Conservation (phyloP, 2,113 vertebrate species). For the Tautogolabrus adspersus region DNA sequence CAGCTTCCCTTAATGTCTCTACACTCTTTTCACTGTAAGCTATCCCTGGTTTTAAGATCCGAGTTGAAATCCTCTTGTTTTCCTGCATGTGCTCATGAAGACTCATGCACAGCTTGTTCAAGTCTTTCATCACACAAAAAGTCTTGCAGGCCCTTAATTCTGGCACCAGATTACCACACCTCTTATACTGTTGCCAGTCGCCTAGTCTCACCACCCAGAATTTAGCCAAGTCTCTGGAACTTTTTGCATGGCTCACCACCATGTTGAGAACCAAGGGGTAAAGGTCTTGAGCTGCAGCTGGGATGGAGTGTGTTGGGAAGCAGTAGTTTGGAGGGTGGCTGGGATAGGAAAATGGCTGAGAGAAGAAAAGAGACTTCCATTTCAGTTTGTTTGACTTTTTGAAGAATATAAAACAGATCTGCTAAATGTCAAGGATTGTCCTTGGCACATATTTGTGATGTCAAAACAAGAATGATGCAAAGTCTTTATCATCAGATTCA, state of each 20-base stretch:
- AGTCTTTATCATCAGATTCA: background rate
- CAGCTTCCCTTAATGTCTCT: conserved; percentile 51
- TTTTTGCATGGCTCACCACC: conserved; percentile 80
- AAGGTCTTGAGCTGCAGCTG: conserved; percentile 80
- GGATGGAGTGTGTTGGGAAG: conserved; percentile 37
- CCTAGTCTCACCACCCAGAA: conserved; percentile 84
- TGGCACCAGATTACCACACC: conserved; percentile 12
- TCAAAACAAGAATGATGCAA: background rate
- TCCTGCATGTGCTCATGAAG: conserved; percentile 42
- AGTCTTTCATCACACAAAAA: conserved; percentile 83
- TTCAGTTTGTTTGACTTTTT: background rate
- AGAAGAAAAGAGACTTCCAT: background rate
- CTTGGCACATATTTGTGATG: background rate
- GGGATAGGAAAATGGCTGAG: conserved; percentile 13
- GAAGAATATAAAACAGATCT: background rate
- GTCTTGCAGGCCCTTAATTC: conserved; percentile 79
- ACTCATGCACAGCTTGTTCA: conserved; percentile 71
- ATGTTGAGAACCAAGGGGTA: conserved; percentile 86
- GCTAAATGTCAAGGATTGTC: background rate
- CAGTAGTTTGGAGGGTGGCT: background rate
- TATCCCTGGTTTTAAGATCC: background rate
- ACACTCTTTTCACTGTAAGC: conserved; percentile 19
- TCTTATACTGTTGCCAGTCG: conserved; percentile 19
- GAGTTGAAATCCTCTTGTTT: background rate
- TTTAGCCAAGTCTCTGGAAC: conserved; percentile 67